These are phyloP conservation scores for Lamprotornis superbus DNA, from an alignment of 2,113 vertebrate species.

Conservation along the genomic window DNA sequence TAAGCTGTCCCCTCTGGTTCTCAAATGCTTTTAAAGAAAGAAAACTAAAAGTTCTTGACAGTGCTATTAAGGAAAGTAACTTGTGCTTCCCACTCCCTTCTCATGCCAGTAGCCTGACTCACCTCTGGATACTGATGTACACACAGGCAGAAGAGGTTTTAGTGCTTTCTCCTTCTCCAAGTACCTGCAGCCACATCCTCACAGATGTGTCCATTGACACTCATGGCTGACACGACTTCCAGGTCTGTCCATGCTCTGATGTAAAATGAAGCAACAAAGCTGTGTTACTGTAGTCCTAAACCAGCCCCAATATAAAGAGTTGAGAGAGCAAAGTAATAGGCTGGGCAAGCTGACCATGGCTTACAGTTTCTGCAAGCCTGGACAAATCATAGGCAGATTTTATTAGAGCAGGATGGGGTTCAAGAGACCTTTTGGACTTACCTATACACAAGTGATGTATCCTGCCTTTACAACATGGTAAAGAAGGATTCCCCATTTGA, in stretches of 20 bases:
- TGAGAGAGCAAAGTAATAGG: background rate
- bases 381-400: background rate
- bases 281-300: background rate
- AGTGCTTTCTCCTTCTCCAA: background rate
- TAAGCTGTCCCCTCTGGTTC: slow-evolving; percentile 40
- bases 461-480: background rate
- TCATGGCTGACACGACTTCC: rapidly evolving
- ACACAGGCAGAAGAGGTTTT: background rate
- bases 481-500: background rate
- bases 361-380: background rate
- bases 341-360: background rate
- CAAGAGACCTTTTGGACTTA: background rate
- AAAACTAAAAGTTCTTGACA: slow-evolving; percentile 36
- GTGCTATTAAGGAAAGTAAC: slow-evolving; percentile 10
- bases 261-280: background rate
- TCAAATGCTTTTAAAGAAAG: slow-evolving; percentile 12
- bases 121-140: background rate
- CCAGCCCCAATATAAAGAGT: rapidly evolving
- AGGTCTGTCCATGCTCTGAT: background rate
- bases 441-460: background rate
- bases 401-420: background rate
- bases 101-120: background rate
- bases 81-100: background rate
- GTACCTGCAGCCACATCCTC: background rate
- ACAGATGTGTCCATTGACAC: background rate